Base-by-base conservation (phyloP, 2,888 invertebrate species). In the Arrhopalites spinosus region DNA sequence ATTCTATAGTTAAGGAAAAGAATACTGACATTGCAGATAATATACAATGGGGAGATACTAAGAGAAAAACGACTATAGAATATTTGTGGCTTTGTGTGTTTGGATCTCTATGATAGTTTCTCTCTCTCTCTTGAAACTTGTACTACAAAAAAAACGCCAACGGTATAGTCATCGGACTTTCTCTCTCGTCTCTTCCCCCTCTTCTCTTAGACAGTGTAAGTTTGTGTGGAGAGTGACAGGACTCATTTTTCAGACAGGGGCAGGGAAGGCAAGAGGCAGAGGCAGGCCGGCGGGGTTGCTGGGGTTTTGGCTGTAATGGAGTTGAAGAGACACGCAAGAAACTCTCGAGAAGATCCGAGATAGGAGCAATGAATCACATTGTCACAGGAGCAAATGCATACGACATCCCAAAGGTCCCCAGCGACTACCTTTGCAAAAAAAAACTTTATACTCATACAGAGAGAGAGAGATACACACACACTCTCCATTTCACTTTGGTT, bases 351-450 rank as follows among this genome's bases (percentile, higher is more conserved):
- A 63, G 73, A 73, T 75, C 73, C 69, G 36, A 75, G 78, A 78
- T 78, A 79, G 77, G 70, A 73, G 79, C 79, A 78, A 81, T 81
- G 81, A 81, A 81, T 81, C 81, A 81, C 78, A 77, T 79, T 81
- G 81, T 81, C 81, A 81, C 78, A 74, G 29, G 53, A 81, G 75
- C 77, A 81, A 78, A 79, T 79, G 78, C 78, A 81, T 78, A 76
- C 77, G 79, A 78, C 79, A 77, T 77, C 78, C 74, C 78, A 78
- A 78, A 79, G 78, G 81, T 81, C 81, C 79, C 81, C 76, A 77
- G 79, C 79, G 81, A 79, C 81, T 79, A 77, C 67, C 68, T 68
- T 72, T 76, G 72, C 69, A 76, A 64, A 76, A 73, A n/a, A 29
- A 73, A 67, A 67, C 66, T 72, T 72, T 73, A 53, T 36, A 67